Percentiles rank a stretch among this genome's conserved stretches.
These are phyloP conservation scores for Aphidoletes aphidimyza DNA, from an alignment of 2,888 invertebrate species.

Conservation along the genomic window DNA sequence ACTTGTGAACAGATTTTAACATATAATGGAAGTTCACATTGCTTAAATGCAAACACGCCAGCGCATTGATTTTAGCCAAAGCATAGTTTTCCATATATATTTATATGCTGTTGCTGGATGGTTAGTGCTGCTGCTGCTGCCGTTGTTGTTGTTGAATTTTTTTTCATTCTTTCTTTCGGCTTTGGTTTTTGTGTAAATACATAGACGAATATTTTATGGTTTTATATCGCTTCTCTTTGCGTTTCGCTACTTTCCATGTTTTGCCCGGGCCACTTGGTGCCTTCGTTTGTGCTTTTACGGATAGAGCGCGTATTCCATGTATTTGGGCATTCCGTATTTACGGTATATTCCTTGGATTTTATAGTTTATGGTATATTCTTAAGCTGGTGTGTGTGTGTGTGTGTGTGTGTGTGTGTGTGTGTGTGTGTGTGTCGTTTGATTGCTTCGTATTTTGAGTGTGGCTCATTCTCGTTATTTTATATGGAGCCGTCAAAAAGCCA, in stretches of 20 bases:
- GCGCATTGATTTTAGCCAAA: constrained; percentile 23
- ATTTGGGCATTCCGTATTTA: neutral
- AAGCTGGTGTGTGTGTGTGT: no score
- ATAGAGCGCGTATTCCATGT: neutral
- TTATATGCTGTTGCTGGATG: no score
- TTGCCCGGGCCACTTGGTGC: neutral
- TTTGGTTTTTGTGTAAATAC: neutral
- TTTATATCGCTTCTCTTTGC: neutral
- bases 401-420: neutral
- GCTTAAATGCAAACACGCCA: constrained; percentile 20
- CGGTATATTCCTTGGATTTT: neutral
- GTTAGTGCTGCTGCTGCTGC: no score
- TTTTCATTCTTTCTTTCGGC: constrained; percentile 10
- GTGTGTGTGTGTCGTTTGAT: neutral
- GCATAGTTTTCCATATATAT: constrained; percentile 24
- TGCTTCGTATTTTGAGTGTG: neutral
- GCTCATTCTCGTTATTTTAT: neutral
- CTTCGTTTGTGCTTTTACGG: neutral
- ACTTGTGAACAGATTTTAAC: constrained; percentile 32
- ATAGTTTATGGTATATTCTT: neutral
- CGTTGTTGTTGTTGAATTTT: no score
- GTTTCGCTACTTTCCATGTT: neutral
- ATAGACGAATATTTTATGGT: constrained; percentile 46
- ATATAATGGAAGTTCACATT: constrained; percentile 34
- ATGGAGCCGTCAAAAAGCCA: neutral